phyloP scores from a whole-genome alignment of 2,113 vertebrate species.

The Boulengeromyrus knoepffleri region DNA sequence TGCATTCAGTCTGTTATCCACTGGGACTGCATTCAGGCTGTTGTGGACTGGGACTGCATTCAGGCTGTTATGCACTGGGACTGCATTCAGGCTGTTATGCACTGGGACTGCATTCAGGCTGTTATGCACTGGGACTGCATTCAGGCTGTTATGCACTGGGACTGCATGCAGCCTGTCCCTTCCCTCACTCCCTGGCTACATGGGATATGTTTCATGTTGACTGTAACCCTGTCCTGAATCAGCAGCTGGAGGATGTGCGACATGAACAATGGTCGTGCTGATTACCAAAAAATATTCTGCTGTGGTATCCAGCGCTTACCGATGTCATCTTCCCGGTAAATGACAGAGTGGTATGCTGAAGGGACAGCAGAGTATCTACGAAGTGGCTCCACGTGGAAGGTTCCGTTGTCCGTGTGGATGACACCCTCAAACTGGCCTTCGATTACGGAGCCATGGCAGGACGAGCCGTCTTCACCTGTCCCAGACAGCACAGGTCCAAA shows the following conservation, averaged over 20 bases:
- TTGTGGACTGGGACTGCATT: too few species aligned
- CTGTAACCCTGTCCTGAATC: background rate
- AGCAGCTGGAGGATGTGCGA: background rate
- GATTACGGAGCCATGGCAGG: constrained; percentile 66
- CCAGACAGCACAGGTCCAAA: background rate
- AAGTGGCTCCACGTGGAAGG: constrained; percentile 61
- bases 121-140: too few species aligned
- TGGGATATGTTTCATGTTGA: background rate
- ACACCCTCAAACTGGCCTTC: constrained; percentile 69
- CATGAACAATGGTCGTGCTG: background rate
- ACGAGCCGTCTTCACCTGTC: constrained; percentile 58
- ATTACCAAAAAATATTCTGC: background rate
- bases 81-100: too few species aligned
- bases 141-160: background rate
- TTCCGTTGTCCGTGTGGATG: constrained; percentile 59
- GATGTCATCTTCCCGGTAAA: constrained; percentile 68
- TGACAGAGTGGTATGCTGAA: constrained; percentile 58
- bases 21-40: too few species aligned
- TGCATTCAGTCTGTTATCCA: too few species aligned
- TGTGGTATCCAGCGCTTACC: constrained; percentile 48
- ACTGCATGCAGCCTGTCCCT: background rate
- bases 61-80: too few species aligned
- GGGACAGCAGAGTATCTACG: constrained; percentile 33
- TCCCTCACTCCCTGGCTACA: background rate
- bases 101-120: too few species aligned